Conservation (phyloP, 2,113 vertebrate species). For the Mesoclemmys tuberculata region DNA sequence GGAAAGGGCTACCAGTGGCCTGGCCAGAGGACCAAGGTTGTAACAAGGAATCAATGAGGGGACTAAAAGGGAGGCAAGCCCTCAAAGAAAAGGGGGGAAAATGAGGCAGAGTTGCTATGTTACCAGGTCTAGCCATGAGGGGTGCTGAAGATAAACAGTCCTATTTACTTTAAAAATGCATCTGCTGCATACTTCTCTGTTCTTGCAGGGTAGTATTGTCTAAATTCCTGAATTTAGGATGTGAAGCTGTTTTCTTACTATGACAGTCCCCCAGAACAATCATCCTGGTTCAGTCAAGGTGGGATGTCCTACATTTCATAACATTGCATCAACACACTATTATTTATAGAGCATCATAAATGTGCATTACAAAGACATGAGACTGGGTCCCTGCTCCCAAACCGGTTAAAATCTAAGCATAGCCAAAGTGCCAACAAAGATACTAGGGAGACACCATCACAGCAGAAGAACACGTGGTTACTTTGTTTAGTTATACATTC, state of each 20-base stretch:
- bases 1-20: neutral
- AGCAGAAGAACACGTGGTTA: neutral
- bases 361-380: accelerated
- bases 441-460: neutral
- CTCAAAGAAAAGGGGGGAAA: neutral
- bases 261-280: neutral
- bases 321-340: neutral
- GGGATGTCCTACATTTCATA: neutral
- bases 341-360: neutral
- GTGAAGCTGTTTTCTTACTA: accelerated
- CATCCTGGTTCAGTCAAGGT: neutral
- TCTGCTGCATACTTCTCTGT: neutral
- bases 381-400: neutral
- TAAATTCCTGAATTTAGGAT: neutral
- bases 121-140: neutral
- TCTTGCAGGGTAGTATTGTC: neutral
- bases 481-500: neutral
- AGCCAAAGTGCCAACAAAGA: neutral
- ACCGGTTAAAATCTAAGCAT: accelerated
- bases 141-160: neutral
- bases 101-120: neutral
- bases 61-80: neutral
- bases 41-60: neutral
- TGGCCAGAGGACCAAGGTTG: neutral
- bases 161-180: accelerated